phyloP scores from a whole-genome alignment of 2,797 vertebrate genomes.

The Triplophysa bombifrons region DNA sequence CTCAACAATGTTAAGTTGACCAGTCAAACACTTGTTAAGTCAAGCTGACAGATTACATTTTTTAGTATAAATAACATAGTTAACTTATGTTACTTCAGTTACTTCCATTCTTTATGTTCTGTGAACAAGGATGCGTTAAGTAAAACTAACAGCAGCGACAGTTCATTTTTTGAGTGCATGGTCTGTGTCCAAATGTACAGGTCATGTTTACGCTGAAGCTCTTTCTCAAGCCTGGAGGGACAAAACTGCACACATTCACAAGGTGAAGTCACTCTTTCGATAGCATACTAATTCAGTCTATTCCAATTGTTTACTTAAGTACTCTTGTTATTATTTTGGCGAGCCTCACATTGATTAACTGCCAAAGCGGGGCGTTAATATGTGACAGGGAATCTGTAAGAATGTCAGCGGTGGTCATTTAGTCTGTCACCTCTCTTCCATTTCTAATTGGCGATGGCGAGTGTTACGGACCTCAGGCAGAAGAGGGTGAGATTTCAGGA shows the following conservation, averaged over 20 bases:
- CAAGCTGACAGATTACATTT: too few species aligned
- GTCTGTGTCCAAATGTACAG: neutral
- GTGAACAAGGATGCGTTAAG: too few species aligned
- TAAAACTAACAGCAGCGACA: too few species aligned
- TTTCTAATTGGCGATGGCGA: slow-evolving; percentile 12
- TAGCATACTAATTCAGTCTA: slow-evolving; percentile 9
- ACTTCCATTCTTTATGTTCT: too few species aligned
- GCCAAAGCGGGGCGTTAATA: neutral
- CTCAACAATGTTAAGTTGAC: too few species aligned
- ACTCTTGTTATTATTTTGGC: slow-evolving; percentile 19
- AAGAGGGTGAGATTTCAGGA: slow-evolving; percentile 7
- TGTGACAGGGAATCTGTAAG: slow-evolving; percentile 15
- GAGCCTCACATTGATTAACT: slow-evolving; percentile 21
- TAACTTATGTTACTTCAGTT: too few species aligned
- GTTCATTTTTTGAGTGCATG: too few species aligned
- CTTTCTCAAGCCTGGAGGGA: neutral
- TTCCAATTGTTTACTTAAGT: slow-evolving; percentile 2
- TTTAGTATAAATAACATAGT: too few species aligned
- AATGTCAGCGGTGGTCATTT: slow-evolving; percentile 2
- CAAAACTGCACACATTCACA: neutral
- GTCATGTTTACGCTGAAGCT: neutral
- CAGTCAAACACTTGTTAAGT: too few species aligned
- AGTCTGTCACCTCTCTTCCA: slow-evolving; percentile 4
- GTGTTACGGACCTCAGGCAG: neutral
- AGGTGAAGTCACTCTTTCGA: neutral